Percentiles rank a stretch among this genome's conserved stretches.
These are phyloP conservation scores for Tillus elongatus DNA, from an alignment of 2,888 invertebrate genomes.

Conservation along the genomic window DNA sequence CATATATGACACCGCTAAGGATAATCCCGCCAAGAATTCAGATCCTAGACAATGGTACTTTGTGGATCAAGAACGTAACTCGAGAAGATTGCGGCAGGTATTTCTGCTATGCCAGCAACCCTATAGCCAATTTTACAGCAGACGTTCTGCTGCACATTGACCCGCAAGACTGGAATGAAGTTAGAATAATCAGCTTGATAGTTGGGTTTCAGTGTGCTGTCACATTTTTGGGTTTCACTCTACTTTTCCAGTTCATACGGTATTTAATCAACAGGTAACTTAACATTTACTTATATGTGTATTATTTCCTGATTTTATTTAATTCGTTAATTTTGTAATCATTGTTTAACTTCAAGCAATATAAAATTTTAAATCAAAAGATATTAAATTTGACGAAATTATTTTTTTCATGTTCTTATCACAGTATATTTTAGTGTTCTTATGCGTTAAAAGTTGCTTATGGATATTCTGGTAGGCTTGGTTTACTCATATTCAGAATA, in stretches of 20 bases:
- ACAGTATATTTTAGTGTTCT: too few species aligned
- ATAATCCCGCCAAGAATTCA: conserved; percentile 49
- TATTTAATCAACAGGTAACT: conserved; percentile 63
- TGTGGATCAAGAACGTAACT: conserved; percentile 46
- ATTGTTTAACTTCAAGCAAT: too few species aligned
- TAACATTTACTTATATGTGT: too few species aligned
- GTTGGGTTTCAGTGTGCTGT: conserved; percentile 74
- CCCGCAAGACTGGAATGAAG: conserved; percentile 72
- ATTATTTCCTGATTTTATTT: too few species aligned
- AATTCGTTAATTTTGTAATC: too few species aligned
- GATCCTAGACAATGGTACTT: conserved; percentile 48
- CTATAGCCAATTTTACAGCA: conserved; percentile 67
- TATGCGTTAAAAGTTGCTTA: too few species aligned
- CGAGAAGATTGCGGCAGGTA: conserved; percentile 79
- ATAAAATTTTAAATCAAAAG: too few species aligned
- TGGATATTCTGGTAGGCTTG: too few species aligned
- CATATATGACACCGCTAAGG: conserved; percentile 40
- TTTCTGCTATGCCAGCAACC: conserved; percentile 77
- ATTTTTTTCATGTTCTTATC: too few species aligned
- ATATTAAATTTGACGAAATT: not conserved
- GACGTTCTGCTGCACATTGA: conserved; percentile 74
- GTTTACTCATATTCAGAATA: too few species aligned
- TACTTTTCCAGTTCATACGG: conserved; percentile 67
- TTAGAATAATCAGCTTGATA: conserved; percentile 74
- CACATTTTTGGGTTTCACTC: conserved; percentile 68